Evolutionary conservation across 2,888 invertebrate species (phyloP), one percentile per base, ranked within the genome.

Genomic region (Sminthurides aquaticus): DNA sequence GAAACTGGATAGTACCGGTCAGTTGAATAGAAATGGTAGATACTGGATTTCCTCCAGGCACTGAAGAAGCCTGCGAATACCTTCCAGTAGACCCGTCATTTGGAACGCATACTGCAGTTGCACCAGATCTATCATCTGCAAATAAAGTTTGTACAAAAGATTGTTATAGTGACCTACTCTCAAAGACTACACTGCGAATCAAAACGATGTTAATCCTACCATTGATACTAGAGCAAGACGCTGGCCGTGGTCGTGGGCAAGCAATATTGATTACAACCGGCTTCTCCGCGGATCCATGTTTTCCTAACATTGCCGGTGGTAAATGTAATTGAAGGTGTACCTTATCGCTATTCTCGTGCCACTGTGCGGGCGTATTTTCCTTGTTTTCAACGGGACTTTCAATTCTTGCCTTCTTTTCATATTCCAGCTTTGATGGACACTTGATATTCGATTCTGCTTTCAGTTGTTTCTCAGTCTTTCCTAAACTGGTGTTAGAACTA

Each of bases 181-280:
- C n/a, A n/a, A n/a, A n/a, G n/a, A n/a, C n/a, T n/a, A n/a, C n/a
- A n/a, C n/a, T n/a, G n/a, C n/a, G n/a, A n/a, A n/a, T n/a, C n/a
- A n/a, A n/a, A n/a, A n/a, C n/a, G n/a, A n/a, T n/a, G n/a, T n/a
- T n/a, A n/a, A n/a, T n/a, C n/a, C n/a, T n/a, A 34, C 43, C 43
- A 11, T 5, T 15, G 20, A 15, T 20, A 20, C 52, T 52, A 20
- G 52, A 15, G 5, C 11, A 18, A 20, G 52, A 52, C 5, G 20
- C 8, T 15, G 52, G 15, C 5, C 52, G 8, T 15, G 52, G 22
- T 5, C 20, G 18, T 52, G 62, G 62, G 20, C 62, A 62, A 15
- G 27, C 25, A 20, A 62, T 55, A 18, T 62, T 62, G 22, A 62
- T 62, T 2, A 62, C 54, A 3, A 62, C 11, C 3, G 62, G 62